phyloP scores from a whole-genome alignment of 2,797 vertebrate species.

The Urosaurus nigricauda region DNA sequence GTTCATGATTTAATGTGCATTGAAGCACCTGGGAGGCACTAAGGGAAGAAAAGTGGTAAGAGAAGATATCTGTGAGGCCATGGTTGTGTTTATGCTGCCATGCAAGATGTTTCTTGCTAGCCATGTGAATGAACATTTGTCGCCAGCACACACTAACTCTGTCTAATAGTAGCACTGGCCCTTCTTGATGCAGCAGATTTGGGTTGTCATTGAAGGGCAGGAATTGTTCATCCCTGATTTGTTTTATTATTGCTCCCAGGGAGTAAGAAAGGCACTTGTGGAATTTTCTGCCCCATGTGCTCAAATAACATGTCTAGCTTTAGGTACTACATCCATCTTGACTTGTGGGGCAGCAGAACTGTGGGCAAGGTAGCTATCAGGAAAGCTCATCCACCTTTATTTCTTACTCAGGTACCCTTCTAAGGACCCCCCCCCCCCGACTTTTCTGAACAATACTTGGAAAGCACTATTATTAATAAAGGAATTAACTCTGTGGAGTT shows the following conservation, averaged over 20 bases:
- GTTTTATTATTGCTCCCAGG: too few relatives aligned
- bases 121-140: neutral
- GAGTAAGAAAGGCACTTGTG: too few relatives aligned
- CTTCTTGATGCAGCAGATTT: too few relatives aligned
- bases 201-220: too few relatives aligned
- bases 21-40: neutral
- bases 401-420: neutral
- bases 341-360: too few relatives aligned
- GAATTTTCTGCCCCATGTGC: too few relatives aligned
- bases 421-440: neutral
- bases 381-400: neutral
- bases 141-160: too few relatives aligned
- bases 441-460: neutral
- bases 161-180: too few relatives aligned
- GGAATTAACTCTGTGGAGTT: neutral
- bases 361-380: neutral
- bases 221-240: too few relatives aligned
- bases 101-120: neutral
- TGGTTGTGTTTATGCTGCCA: neutral
- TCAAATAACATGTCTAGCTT: too few relatives aligned
- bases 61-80: neutral
- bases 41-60: neutral
- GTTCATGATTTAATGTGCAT: neutral
- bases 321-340: too few relatives aligned
- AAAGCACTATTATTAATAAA: neutral